Evolutionary conservation across 2,888 invertebrate genomes (phyloP).

Genomic region (Callinectes sapidus): DNA sequence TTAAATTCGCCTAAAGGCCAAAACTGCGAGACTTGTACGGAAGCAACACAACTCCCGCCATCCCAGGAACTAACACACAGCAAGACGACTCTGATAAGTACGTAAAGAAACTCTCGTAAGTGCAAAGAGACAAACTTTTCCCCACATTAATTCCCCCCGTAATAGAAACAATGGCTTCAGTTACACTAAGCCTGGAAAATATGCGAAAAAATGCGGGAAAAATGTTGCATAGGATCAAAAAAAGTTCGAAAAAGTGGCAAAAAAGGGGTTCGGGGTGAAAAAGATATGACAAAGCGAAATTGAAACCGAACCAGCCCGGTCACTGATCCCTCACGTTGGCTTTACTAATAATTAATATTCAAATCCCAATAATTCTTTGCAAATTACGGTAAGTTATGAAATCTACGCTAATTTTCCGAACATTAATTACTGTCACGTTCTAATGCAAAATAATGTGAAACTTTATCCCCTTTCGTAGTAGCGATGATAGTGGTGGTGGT

Average conservation of each 20-base stretch:
- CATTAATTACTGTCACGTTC: slow-evolving; percentile 42
- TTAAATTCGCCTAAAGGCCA: neutral
- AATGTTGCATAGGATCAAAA: neutral
- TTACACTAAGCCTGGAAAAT: neutral
- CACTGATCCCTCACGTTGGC: slow-evolving; percentile 28
- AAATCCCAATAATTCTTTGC: slow-evolving; percentile 35
- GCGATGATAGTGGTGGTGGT: neutral
- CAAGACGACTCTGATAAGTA: neutral
- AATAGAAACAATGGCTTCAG: neutral
- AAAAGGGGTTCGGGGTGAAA: neutral
- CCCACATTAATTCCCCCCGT: neutral
- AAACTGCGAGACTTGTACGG: neutral
- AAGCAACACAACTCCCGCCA: neutral
- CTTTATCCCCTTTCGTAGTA: neutral
- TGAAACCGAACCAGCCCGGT: neutral
- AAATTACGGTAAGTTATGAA: slow-evolving; percentile 32
- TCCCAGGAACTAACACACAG: neutral
- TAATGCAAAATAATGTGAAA: neutral
- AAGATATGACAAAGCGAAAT: neutral
- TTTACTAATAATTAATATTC: slow-evolving; percentile 42
- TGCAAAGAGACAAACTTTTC: neutral
- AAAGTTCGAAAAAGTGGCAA: neutral
- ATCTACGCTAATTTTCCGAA: slow-evolving; percentile 38
- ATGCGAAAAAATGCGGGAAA: neutral
- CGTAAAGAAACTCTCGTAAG: neutral